A percentile compares a stretch with the other conserved stretches of the same genome.
phyloP scores from a whole-genome alignment of 2,797 vertebrate species.

The Vespertilio murinus region DNA sequence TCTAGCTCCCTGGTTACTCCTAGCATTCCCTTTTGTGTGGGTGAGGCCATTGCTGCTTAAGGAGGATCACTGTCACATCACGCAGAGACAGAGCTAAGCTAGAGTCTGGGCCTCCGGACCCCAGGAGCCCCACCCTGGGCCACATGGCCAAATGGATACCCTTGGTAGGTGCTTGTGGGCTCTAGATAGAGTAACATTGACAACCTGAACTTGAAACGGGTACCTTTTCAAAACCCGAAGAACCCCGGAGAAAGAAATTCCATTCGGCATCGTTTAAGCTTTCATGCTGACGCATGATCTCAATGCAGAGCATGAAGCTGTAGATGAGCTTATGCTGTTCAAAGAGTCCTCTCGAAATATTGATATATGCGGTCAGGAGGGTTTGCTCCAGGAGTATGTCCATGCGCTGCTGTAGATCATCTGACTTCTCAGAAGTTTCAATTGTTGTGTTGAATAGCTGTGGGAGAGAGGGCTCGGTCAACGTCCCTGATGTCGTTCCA shows the following conservation, averaged over 20 bases:
- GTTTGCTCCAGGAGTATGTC: constrained; percentile 85
- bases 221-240: constrained; percentile 85
- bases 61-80: background rate
- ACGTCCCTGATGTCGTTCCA: background rate
- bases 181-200: background rate
- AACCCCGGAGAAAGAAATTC: constrained; percentile 87
- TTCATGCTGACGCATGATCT: constrained; percentile 85
- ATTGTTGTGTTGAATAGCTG: constrained; percentile 89
- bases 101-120: background rate
- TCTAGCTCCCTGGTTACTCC: background rate
- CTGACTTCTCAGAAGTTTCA: constrained; percentile 83
- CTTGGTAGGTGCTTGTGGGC: background rate
- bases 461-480: constrained; percentile 32
- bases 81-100: background rate
- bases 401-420: constrained; percentile 83
- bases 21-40: background rate
- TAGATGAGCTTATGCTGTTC: constrained; percentile 90
- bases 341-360: constrained; percentile 88
- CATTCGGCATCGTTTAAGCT: constrained; percentile 86
- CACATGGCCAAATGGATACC: background rate
- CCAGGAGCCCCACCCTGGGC: accelerated
- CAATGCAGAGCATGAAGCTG: constrained; percentile 89
- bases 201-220: background rate
- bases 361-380: constrained; percentile 84
- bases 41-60: background rate